Conservation (phyloP, 2,113 vertebrate genomes). For the Mugil cephalus region DNA sequence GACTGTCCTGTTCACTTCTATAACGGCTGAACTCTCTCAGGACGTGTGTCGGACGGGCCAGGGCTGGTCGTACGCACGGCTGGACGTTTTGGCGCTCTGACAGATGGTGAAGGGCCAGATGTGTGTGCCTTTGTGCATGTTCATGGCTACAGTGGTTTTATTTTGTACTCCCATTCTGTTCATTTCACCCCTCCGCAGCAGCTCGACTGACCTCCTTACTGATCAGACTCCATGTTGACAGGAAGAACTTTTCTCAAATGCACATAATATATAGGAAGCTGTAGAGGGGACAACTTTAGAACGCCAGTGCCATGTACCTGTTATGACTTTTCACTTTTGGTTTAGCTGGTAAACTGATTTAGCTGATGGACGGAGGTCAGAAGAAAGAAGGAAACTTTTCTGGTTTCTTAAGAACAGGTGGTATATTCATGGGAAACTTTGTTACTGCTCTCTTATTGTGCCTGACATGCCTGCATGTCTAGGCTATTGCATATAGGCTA, state of each 20-base stretch:
- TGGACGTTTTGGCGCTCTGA: slow-evolving; percentile 58
- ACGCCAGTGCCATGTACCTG: too few relatives aligned
- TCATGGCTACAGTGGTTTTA: slow-evolving; percentile 28
- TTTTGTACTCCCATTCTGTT: slow-evolving; percentile 18
- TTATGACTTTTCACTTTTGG: too few relatives aligned
- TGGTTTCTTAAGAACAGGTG: too few relatives aligned
- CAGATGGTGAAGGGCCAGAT: slow-evolving; percentile 64
- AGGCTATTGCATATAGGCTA: too few relatives aligned
- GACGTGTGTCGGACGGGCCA: slow-evolving; percentile 48
- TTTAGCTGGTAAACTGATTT: too few relatives aligned
- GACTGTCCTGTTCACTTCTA: slow-evolving; percentile 29
- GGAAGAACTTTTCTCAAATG: neutral
- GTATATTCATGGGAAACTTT: too few relatives aligned
- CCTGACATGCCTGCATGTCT: too few relatives aligned
- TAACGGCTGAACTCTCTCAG: slow-evolving; percentile 54
- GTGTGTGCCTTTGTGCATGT: slow-evolving; percentile 27
- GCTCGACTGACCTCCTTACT: slow-evolving; percentile 11
- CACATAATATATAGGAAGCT: too few relatives aligned
- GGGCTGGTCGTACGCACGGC: slow-evolving; percentile 39
- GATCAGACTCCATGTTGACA: neutral
- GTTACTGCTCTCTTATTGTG: too few relatives aligned
- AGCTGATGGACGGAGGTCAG: too few relatives aligned
- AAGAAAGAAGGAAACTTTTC: too few relatives aligned
- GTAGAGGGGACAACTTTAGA: too few relatives aligned
- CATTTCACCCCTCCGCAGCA: slow-evolving; percentile 46